These are phyloP conservation scores for Sinonovacula constricta DNA, from an alignment of 1,140 invertebrate species.

Conservation along the genomic window DNA sequence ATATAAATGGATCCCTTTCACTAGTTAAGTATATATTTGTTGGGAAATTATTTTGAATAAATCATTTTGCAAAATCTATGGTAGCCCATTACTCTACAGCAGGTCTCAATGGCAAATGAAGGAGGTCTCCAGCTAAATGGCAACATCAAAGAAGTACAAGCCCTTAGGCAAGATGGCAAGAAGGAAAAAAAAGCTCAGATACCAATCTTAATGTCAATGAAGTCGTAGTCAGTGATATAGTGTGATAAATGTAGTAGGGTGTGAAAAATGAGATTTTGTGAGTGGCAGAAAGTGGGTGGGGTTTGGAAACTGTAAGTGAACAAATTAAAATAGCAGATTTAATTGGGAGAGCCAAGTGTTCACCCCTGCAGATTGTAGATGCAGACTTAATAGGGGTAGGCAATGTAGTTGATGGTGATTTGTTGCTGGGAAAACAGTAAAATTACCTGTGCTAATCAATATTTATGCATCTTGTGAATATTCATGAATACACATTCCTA, in stretches of 20 bases:
- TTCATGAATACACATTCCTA: constrained; percentile 2
- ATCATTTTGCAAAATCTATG: constrained; percentile 47
- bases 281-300: not conserved
- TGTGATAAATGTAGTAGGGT: constrained; percentile 45
- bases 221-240: constrained; percentile 41
- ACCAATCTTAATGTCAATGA: constrained; percentile 44
- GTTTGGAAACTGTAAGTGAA: not conserved
- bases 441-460: constrained; percentile 3
- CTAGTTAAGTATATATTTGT: not conserved
- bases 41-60: constrained; percentile 6
- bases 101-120: constrained; percentile 30
- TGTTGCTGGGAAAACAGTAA: too few species aligned
- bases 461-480: constrained; percentile 6
- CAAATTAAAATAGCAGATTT: not conserved
- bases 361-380: too few species aligned
- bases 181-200: constrained; percentile 38
- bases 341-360: not conserved
- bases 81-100: constrained; percentile 46
- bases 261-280: constrained; percentile 50
- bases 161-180: constrained; percentile 39
- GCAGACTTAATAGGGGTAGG: too few species aligned
- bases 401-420: too few species aligned
- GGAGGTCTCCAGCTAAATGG: constrained; percentile 45
- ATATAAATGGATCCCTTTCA: not conserved
- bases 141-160: constrained; percentile 39